These are phyloP conservation scores for Paratrypauchen microcephalus DNA, from an alignment of 2,797 vertebrate genomes.

Conservation along the genomic window DNA sequence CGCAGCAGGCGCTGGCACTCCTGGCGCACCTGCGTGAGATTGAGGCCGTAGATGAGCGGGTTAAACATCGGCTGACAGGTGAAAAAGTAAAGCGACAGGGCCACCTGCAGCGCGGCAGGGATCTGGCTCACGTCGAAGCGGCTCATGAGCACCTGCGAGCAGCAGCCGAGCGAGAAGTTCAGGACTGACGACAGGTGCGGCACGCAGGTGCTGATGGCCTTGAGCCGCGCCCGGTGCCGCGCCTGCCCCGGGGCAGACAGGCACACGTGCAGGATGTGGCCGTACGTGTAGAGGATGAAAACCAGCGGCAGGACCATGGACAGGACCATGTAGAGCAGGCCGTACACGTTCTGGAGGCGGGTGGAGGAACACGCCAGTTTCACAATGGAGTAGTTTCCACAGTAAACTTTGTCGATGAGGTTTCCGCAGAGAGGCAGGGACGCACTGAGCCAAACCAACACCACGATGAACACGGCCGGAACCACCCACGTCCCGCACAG, in stretches of 20 bases:
- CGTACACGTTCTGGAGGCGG: neutral
- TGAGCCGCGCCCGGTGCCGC: neutral
- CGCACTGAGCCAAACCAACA: neutral
- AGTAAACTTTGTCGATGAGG: neutral
- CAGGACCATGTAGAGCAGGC: neutral
- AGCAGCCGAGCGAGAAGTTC: conserved; percentile 22
- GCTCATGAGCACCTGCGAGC: conserved; percentile 40
- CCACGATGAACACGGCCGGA: neutral
- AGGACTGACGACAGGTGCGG: conserved; percentile 42
- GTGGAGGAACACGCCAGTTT: neutral
- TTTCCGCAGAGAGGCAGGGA: neutral
- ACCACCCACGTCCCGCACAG: neutral
- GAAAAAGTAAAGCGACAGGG: conserved; percentile 54
- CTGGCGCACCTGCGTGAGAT: neutral
- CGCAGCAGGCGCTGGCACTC: neutral
- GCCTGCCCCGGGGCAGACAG: neutral
- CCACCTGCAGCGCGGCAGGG: conserved; percentile 1
- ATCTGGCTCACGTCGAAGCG: conserved; percentile 23
- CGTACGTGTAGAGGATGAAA: conserved; percentile 3
- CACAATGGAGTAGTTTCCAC: neutral
- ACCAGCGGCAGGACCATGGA: neutral
- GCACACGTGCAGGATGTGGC: neutral
- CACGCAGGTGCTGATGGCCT: conserved; percentile 30
- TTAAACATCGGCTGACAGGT: conserved; percentile 11
- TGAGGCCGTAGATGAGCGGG: neutral